These are phyloP conservation scores for Blennius ocellaris DNA, from an alignment of 2,113 vertebrate genomes.

Conservation along the genomic window DNA sequence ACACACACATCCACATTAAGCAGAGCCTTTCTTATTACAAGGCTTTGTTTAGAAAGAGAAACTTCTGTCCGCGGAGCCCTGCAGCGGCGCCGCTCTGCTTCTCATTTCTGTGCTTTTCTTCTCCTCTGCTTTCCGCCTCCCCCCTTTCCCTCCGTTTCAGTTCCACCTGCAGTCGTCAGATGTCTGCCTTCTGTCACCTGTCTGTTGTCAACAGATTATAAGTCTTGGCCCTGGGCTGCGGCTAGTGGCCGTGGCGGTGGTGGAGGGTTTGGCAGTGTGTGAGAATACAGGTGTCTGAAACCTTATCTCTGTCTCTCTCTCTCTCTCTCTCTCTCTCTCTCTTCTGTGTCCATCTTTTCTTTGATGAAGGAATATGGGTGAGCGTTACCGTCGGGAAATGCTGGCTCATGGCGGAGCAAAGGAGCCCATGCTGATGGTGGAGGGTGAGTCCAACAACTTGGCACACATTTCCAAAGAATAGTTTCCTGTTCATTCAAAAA, in stretches of 20 bases:
- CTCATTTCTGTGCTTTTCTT: background rate
- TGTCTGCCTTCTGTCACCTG: conserved; percentile 59
- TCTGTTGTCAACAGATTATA: conserved; percentile 28
- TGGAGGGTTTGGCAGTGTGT: background rate
- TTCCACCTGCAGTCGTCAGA: conserved; percentile 51
- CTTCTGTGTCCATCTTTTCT: conserved; percentile 29
- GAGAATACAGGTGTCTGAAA: conserved; percentile 72
- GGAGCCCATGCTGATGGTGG: conserved; percentile 94
- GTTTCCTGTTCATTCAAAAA: too few species aligned
- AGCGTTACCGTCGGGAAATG: conserved; percentile 96
- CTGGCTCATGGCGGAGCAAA: conserved; percentile 93
- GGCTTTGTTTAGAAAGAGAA: conserved; percentile 44
- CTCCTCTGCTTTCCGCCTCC: conserved; percentile 6
- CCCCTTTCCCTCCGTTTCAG: conserved; percentile 31
- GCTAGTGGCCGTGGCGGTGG: background rate
- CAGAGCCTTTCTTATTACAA: conserved; percentile 34
- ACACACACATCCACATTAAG: conserved; percentile 15
- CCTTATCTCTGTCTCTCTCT: conserved; percentile 39
- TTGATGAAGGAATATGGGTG: conserved; percentile 89
- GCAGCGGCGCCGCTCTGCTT: background rate
- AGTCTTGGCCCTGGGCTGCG: conserved; percentile 36
- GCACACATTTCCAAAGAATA: too few species aligned
- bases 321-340: conserved; percentile 36
- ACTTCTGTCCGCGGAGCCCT: background rate
- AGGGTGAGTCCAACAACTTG: conserved; percentile 85